Evolutionary conservation across 2,113 vertebrate species (phyloP).

Genomic region (Boulengeromyrus knoepffleri): DNA sequence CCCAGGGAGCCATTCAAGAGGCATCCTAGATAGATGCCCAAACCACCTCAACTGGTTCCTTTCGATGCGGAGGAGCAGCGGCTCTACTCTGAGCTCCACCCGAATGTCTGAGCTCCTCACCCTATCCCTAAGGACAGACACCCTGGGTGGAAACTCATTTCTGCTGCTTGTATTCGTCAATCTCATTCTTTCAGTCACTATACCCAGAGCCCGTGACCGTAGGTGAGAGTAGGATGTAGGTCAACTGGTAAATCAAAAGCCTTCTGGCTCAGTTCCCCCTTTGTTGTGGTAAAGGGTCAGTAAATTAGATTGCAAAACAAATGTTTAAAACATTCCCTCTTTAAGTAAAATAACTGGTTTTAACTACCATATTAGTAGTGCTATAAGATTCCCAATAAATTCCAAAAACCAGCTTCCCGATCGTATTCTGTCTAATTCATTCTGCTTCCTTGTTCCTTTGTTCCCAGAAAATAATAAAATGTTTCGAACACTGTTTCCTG

Average conservation of each 20-base stretch:
- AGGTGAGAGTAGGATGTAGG: background rate
- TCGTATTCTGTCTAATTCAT: slow-evolving; percentile 54
- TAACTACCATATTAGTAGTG: background rate
- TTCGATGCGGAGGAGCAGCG: too few relatives aligned
- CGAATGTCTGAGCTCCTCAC: background rate
- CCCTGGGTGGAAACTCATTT: background rate
- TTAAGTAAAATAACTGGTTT: background rate
- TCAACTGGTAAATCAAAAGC: background rate
- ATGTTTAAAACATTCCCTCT: background rate
- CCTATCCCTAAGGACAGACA: background rate
- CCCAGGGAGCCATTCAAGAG: too few relatives aligned
- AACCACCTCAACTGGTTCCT: too few relatives aligned
- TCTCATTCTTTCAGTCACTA: background rate
- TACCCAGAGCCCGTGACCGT: background rate
- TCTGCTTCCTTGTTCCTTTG: slow-evolving; percentile 45
- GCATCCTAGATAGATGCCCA: too few relatives aligned
- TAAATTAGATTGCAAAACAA: background rate
- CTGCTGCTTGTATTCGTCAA: background rate
- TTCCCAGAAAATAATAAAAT: slow-evolving; percentile 44
- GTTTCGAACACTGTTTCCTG: slow-evolving; percentile 45
- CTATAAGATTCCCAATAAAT: slow-evolving; percentile 33
- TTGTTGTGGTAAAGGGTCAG: background rate
- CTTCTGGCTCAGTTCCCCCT: background rate
- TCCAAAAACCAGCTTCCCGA: slow-evolving; percentile 46
- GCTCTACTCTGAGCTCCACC: too few relatives aligned